Evolutionary conservation across 2,113 vertebrate species (phyloP), one percentile per base, ranked within the genome.

Genomic region (Paedocypris sp.): DNA sequence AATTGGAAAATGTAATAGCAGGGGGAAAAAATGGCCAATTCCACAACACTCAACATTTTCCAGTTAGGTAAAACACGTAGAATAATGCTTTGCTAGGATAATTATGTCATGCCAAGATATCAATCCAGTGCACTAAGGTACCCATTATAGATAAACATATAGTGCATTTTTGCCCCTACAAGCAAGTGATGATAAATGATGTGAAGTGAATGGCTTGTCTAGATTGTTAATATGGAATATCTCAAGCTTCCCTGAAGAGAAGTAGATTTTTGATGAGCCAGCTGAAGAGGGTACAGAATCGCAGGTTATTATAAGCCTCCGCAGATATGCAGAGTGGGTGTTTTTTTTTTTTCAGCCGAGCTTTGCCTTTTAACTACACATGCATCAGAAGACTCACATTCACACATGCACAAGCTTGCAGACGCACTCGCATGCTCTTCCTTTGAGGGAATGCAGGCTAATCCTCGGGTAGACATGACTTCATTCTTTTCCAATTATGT

Each of bases 141-240:
- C n/a, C n/a, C n/a, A n/a, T n/a, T n/a, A n/a, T n/a, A n/a, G n/a
- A n/a, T n/a, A n/a, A n/a, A n/a, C n/a, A n/a, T n/a, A n/a, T n/a
- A n/a, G n/a, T n/a, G n/a, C n/a, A n/a, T n/a, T n/a, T n/a, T n/a
- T n/a, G n/a, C n/a, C n/a, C n/a, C n/a, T 12, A 26, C 16, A 22
- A 10, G 38, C 46, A 23, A 10, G 58, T 66, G 69, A 29, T 58
- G 59, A 74, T 60, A 64, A 57, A 29, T 45, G 50, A 54, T 58
- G 54, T 42, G 28, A 62, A 50, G 47, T 19, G 22, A 54, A 54
- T 54, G 28, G 50, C 41, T 45, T 47, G 43, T 73, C 57, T 66
- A 63, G 33, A 29, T 69, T 70, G 62, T 72, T 76, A 70, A 70
- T 63, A 61, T 69, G 62, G 68, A 72, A 74, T 68, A 64, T 62